Evolutionary conservation across 2,797 vertebrate species (phyloP), one percentile per base, ranked within the genome.

Genomic region (Oophaga sylvatica): DNA sequence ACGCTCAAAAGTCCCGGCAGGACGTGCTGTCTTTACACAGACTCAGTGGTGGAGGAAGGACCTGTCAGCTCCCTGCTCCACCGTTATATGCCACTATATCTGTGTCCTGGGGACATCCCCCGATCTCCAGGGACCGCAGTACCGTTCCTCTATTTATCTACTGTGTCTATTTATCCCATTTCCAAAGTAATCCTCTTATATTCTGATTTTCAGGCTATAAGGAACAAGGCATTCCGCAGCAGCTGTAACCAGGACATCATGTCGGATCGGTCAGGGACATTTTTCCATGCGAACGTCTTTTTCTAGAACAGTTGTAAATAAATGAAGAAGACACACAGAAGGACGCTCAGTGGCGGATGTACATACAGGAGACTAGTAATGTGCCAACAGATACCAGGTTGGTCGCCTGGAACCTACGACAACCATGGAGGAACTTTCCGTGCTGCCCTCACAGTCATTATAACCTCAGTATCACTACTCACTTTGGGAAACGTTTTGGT

Each of bases 151-250:
- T 79, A 35, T 79, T 56, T 20, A 20, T 79, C 56, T 29, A 59
- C 57, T n/a, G 29, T 75, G n/a, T 84, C 29, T 56, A 26, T 17
- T 41, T 4, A 41, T 41, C 35, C 35, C 73, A 77, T 26, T 4
- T 78, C n/a, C 29, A 3, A 12, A 19, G 2, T 79, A 59, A 80
- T 57, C 3, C 5, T 17, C 22, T 10, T 62, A 19, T 80, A 41
- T 41, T 12, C 90, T 90, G 89, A 22, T 91, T 88, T 86, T 83
- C 94, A 98, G 97, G 97, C 86, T 97, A 96, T 92, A 97, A 96
- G 94, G 97, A 98, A 53, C 97, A 98, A 91, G 96, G 95, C 59
- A 90, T 96, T 84, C 96, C 96, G 63, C 96, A 97, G 90, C 97
- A 98, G 89, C 96, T 98, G 92, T 98, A 96, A 97, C 86, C 86